Percentiles rank a stretch among this genome's conserved stretches.
These are phyloP conservation scores for Teleogryllus oceanicus DNA, from an alignment of 2,888 invertebrate species.

Conservation along the genomic window DNA sequence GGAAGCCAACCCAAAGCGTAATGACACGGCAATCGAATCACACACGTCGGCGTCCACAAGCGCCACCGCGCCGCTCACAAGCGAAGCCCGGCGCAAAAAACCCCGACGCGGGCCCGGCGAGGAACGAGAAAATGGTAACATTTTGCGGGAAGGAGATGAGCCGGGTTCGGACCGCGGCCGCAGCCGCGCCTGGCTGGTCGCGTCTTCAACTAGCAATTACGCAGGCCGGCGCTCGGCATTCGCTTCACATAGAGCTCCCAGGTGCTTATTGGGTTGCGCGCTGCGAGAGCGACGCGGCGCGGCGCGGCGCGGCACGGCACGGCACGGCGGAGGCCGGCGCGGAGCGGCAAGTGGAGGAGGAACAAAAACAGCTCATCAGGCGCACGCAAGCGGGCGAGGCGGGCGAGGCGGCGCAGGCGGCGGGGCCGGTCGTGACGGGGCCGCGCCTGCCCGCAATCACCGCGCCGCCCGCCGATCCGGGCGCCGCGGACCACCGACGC, in stretches of 20 bases:
- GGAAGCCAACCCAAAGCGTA: neutral
- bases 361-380: neutral
- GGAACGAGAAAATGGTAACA: neutral
- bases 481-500: neutral
- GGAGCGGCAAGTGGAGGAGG: neutral
- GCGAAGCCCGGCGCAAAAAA: neutral
- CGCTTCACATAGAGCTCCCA: constrained; percentile 6
- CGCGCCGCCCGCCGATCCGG: neutral
- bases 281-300: neutral
- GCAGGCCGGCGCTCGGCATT: neutral
- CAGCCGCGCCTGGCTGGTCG: neutral
- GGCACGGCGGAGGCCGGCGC: neutral
- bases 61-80: neutral
- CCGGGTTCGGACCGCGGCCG: neutral
- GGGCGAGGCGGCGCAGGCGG: neutral
- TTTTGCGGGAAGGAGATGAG: neutral
- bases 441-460: neutral
- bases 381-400: neutral
- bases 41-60: neutral
- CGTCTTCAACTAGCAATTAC: constrained; percentile 6
- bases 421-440: neutral
- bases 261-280: constrained; percentile 18
- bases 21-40: neutral
- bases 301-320: neutral
- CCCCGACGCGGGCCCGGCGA: neutral